phyloP scores from a whole-genome alignment of 1,140 invertebrate species.

The Halictus rubicundus region DNA sequence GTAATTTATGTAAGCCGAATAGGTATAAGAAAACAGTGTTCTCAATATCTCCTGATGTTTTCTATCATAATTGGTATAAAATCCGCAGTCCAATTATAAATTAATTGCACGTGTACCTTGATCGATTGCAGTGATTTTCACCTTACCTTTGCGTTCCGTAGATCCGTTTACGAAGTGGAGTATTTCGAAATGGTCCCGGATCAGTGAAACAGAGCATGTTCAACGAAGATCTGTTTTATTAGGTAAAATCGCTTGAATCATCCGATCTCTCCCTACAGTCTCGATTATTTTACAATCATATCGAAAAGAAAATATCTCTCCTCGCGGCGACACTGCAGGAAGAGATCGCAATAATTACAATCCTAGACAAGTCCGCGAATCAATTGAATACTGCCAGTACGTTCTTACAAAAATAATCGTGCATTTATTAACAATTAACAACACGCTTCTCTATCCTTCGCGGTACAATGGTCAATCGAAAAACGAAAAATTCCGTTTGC shows the following conservation, averaged over 20 bases:
- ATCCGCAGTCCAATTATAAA: too few species aligned
- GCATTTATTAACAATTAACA: constrained; percentile 12
- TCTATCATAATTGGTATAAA: too few species aligned
- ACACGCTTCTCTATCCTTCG: background rate
- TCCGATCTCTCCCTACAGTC: background rate
- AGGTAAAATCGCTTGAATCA: constrained; percentile 2
- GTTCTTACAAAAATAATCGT: background rate
- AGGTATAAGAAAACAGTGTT: too few species aligned
- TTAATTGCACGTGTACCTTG: too few species aligned
- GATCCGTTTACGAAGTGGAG: constrained; percentile 7
- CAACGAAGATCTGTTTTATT: background rate
- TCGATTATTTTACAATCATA: too few species aligned
- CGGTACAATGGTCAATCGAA: background rate
- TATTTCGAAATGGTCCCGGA: background rate
- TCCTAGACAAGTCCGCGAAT: background rate
- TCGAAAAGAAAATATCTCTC: too few species aligned
- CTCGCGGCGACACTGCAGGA: background rate
- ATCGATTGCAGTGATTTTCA: background rate
- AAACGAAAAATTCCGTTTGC: background rate
- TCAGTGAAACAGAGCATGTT: background rate
- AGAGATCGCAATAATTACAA: background rate
- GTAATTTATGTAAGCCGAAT: too few species aligned
- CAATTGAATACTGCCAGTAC: background rate
- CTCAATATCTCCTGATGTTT: too few species aligned
- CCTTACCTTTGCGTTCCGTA: constrained; percentile 14